Percentiles rank a stretch among this genome's conserved stretches.
Conservation (phyloP, 2,113 vertebrate species). For the Irena cyanogastra region DNA sequence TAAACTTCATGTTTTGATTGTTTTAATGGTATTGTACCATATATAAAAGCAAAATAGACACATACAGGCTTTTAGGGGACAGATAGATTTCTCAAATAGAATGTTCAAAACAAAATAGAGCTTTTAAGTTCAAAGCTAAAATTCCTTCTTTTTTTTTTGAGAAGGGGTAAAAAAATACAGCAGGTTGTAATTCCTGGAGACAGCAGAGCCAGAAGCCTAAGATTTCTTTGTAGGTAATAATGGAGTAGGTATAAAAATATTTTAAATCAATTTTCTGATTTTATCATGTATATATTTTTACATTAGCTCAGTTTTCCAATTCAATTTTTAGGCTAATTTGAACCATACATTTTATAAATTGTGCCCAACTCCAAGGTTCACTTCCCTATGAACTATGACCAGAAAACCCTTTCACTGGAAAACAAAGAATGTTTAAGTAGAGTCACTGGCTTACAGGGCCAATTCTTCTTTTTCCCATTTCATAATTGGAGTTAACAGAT, state of each 20-base stretch:
- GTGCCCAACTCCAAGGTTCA: background rate
- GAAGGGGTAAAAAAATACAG: background rate
- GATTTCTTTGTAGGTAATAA: background rate
- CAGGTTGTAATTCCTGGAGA: background rate
- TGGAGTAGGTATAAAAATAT: background rate
- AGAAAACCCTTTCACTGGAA: background rate
- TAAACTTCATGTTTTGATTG: background rate
- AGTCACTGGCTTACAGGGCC: background rate
- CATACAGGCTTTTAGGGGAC: background rate
- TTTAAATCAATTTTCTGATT: background rate
- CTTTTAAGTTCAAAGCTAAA: background rate
- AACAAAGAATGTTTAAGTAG: background rate
- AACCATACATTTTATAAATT: background rate
- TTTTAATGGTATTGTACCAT: background rate
- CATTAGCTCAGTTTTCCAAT: background rate
- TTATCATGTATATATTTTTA: background rate
- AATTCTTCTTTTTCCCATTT: background rate
- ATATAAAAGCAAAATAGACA: background rate
- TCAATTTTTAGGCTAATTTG: background rate
- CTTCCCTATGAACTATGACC: background rate
- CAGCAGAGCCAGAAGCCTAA: background rate
- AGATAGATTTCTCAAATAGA: background rate
- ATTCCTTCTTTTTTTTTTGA: background rate
- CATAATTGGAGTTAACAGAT: background rate
- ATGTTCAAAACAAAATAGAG: background rate